Evolutionary conservation across 2,113 vertebrate species (phyloP), one percentile per base, ranked within the genome.

Genomic region (Excalfactoria chinensis): DNA sequence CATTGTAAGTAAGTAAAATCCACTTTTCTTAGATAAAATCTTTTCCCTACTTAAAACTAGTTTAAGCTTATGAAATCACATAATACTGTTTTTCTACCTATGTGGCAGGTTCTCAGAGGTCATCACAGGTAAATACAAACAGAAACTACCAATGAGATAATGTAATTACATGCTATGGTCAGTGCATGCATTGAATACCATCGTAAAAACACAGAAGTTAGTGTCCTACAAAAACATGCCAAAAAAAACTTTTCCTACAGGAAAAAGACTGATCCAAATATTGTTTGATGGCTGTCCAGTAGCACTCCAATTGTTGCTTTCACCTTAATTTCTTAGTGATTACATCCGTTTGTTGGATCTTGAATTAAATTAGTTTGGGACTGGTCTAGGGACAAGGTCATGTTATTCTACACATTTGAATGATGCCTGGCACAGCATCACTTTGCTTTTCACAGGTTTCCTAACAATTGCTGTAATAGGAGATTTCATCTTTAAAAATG

Each of bases 371-470:
- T 74, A 87, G 63, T 79, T 67, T 84, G 67, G 19, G 64, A 89
- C 89, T 90, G 63, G 77, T 94, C 86, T 83, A 21, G 67, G 74
- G 81, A 77, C 86, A 90, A 95, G 89, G 78, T 92, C 74, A n/a
- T 89, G 37, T 66, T 81, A 90, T 56, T 72, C 44, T 63, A 20
- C 43, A 62, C 3, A 1, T 72, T 75, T 66, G 19, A 88, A 37
- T 34, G 77, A 73, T 55, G 22, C 21, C 25, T 81, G 81, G 49
- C 59, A 86, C 32, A 26, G 15, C 59, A 59, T 85, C 67, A 82
- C 28, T 34, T 90, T 71, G 51, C 6, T 94, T 93, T 82, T 84
- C 63, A 92, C 63, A 79, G 67, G 18, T 76, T 90, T 86, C 20
- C 7, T 5, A 51, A 56, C 71, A 93, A 76, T 0, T 80, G 13